Conservation (phyloP, 1,140 invertebrate genomes). For the Tribolium madens region DNA sequence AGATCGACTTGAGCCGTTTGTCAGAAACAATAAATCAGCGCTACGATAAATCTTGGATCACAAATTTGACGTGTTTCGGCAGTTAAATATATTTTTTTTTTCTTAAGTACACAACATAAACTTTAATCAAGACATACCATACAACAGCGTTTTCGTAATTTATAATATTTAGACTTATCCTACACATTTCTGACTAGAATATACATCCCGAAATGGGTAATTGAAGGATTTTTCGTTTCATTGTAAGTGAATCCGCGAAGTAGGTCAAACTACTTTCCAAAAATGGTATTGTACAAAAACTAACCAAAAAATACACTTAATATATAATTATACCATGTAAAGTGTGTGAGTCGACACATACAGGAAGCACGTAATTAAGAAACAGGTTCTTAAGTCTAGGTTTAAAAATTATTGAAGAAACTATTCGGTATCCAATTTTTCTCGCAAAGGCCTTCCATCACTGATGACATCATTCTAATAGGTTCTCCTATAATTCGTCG, state of each 20-base stretch:
- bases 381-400: conserved; percentile 48
- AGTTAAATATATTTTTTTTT: conserved; percentile 43
- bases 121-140: conserved; percentile 44
- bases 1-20: conserved; percentile 14
- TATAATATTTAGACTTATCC: conserved; percentile 44
- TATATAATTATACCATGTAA: conserved; percentile 38
- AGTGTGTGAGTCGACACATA: conserved; percentile 51
- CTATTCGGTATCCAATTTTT: conserved; percentile 17
- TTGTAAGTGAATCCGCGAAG: conserved; percentile 52
- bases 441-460: conserved; percentile 18
- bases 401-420: conserved; percentile 26
- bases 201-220: conserved; percentile 52
- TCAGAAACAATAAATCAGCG: conserved; percentile 3
- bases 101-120: conserved; percentile 39
- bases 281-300: conserved; percentile 53
- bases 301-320: conserved; percentile 43
- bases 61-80: conserved; percentile 57
- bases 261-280: conserved; percentile 48
- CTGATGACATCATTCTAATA: conserved; percentile 18
- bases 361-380: conserved; percentile 56
- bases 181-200: conserved; percentile 54
- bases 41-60: conserved; percentile 52
- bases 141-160: conserved; percentile 46
- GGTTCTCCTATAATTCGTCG: conserved; percentile 13
- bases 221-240: conserved; percentile 51